Conservation (phyloP, 1,140 invertebrate genomes). For the Pomacea maculata region DNA sequence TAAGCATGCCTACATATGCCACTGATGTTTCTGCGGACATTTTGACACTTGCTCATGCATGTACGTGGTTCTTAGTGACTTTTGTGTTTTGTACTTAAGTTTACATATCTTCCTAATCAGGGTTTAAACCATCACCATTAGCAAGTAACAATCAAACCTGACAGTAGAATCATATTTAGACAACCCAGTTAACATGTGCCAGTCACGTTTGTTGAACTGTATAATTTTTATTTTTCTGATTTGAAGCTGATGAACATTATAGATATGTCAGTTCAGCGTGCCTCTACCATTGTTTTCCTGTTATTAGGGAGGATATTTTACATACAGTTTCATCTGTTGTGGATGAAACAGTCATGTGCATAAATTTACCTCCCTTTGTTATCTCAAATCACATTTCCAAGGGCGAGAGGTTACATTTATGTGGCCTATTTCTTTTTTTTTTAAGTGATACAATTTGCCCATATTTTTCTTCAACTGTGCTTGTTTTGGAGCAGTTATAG, state of each 20-base stretch:
- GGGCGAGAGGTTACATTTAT: too few relatives aligned
- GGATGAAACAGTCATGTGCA: not conserved
- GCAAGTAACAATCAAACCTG: too few relatives aligned
- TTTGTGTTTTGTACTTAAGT: slow-evolving; percentile 6
- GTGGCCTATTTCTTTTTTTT: too few relatives aligned
- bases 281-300: not conserved
- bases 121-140: too few relatives aligned
- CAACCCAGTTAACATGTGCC: too few relatives aligned
- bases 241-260: not conserved
- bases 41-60: not conserved
- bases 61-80: not conserved
- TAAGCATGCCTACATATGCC: not conserved
- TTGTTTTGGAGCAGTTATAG: too few relatives aligned
- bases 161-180: too few relatives aligned
- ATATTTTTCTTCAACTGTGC: too few relatives aligned
- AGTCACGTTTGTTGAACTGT: not conserved
- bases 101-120: not conserved
- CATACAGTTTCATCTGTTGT: not conserved
- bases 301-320: not conserved
- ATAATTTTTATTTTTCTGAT: not conserved
- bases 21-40: not conserved
- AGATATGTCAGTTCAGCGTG: not conserved
- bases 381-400: too few relatives aligned
- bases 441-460: too few relatives aligned
- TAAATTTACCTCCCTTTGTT: too few relatives aligned